Evolutionary conservation across 1,140 invertebrate genomes (phyloP).

Genomic region (Amphibalanus amphitrite): DNA sequence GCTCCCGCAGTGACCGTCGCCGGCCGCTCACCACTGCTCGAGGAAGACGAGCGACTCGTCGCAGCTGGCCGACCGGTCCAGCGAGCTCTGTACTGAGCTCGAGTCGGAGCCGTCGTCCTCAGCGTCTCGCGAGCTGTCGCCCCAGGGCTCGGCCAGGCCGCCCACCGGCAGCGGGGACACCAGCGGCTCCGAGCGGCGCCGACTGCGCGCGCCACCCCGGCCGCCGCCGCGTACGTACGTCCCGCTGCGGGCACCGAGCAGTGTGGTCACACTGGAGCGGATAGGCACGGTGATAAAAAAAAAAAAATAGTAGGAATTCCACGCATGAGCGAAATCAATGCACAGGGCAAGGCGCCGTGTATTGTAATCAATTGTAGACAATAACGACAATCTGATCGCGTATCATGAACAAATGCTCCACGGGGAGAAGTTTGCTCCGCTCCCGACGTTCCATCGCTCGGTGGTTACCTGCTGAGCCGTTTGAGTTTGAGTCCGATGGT

Average conservation of each 20-base stretch:
- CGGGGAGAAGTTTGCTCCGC: too few species aligned
- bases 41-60: conserved; percentile 1
- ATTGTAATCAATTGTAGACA: too few species aligned
- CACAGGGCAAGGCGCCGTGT: too few species aligned
- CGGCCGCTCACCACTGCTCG: conserved; percentile 25
- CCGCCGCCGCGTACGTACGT: background rate
- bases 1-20: too few species aligned
- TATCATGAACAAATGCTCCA: too few species aligned
- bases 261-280: too few species aligned
- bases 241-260: background rate
- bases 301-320: too few species aligned
- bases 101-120: background rate
- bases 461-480: background rate
- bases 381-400: background rate
- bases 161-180: background rate
- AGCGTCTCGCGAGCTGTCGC: conserved; percentile 1
- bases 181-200: background rate
- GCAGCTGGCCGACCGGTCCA: background rate
- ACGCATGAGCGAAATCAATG: background rate
- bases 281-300: too few species aligned
- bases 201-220: background rate
- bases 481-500: conserved; percentile 1
- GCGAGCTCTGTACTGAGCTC: conserved; percentile 2
- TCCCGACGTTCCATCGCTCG: too few species aligned
- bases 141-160: background rate